A percentile compares a stretch with the other conserved stretches of the same genome.
Evolutionary conservation across 2,797 vertebrate species (phyloP).

Genomic region (Rhyacichthys aspro): DNA sequence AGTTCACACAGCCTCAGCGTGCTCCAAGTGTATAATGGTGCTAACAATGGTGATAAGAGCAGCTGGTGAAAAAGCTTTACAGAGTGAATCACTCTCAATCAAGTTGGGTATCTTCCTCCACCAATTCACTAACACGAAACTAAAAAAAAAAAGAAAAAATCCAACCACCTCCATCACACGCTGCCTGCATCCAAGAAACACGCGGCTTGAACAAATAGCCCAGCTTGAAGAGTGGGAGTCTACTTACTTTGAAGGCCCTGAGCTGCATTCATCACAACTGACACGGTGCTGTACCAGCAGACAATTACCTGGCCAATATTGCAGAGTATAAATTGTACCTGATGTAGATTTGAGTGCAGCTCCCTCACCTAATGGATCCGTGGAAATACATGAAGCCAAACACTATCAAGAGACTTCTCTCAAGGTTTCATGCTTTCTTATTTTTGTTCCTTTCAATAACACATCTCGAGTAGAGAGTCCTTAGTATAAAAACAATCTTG

Average conservation of each 20-base stretch:
- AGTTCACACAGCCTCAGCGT: conserved; percentile 20
- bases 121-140: conserved; percentile 24
- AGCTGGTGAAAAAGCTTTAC: conserved; percentile 50
- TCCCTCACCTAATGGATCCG: conserved; percentile 17
- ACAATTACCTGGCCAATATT: conserved; percentile 56
- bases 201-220: conserved; percentile 65
- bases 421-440: conserved; percentile 12
- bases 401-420: conserved; percentile 8
- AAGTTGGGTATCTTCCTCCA: conserved; percentile 26
- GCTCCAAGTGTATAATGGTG: conserved; percentile 41
- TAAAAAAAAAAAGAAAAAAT: conserved; percentile 12
- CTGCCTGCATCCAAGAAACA: conserved; percentile 63
- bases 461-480: conserved; percentile 1
- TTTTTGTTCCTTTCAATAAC: conserved; percentile 7
- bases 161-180: conserved; percentile 61
- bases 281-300: conserved; percentile 47
- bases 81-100: conserved; percentile 58
- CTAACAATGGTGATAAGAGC: conserved; percentile 39
- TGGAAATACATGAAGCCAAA: conserved; percentile 9
- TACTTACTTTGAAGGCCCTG: conserved; percentile 65
- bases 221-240: conserved; percentile 72
- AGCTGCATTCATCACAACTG: conserved; percentile 65
- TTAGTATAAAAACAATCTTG: neutral
- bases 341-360: conserved; percentile 3
- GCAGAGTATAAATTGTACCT: conserved; percentile 26